Conservation (phyloP, 92 coral and sea anemone genomes). For the Zoanthus gigantus region DNA sequence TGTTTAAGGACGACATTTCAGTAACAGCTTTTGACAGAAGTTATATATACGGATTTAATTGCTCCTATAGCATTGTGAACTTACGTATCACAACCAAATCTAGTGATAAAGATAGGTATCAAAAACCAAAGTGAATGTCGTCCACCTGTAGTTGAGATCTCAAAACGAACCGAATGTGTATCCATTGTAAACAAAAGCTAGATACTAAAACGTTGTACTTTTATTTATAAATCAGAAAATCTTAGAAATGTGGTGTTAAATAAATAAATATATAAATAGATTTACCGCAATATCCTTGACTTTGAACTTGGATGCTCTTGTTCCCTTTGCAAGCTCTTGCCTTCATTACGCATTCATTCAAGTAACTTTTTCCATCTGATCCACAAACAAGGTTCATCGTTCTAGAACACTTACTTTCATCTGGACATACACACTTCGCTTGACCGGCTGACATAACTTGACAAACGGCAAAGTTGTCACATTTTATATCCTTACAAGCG, state of each 20-base stretch:
- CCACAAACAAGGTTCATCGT: slow-evolving; percentile 86
- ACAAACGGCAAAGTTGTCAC: slow-evolving; percentile 50
- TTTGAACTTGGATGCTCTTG: slow-evolving; percentile 53
- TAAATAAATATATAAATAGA: not conserved
- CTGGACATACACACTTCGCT: slow-evolving; percentile 27
- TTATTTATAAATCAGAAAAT: too few relatives aligned
- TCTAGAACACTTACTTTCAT: slow-evolving; percentile 52
- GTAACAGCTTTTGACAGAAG: too few relatives aligned
- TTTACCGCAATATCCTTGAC: slow-evolving; percentile 93
- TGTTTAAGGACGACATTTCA: not conserved
- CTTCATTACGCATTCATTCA: slow-evolving; percentile 88
- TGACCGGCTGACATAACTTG: slow-evolving; percentile 27
- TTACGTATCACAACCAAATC: too few relatives aligned
- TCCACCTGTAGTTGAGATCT: too few relatives aligned
- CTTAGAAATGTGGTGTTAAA: too few relatives aligned
- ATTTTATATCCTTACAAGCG: slow-evolving; percentile 40
- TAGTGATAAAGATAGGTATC: too few relatives aligned
- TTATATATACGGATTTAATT: too few relatives aligned
- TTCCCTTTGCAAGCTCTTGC: slow-evolving; percentile 80
- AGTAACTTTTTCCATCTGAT: slow-evolving; percentile 83
- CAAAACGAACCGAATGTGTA: too few relatives aligned
- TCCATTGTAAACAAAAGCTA: too few relatives aligned
- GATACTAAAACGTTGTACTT: not conserved
- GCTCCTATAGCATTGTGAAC: too few relatives aligned
- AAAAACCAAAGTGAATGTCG: too few relatives aligned